Conservation (phyloP, 2,888 invertebrate species). For the Cephus runcator region DNA sequence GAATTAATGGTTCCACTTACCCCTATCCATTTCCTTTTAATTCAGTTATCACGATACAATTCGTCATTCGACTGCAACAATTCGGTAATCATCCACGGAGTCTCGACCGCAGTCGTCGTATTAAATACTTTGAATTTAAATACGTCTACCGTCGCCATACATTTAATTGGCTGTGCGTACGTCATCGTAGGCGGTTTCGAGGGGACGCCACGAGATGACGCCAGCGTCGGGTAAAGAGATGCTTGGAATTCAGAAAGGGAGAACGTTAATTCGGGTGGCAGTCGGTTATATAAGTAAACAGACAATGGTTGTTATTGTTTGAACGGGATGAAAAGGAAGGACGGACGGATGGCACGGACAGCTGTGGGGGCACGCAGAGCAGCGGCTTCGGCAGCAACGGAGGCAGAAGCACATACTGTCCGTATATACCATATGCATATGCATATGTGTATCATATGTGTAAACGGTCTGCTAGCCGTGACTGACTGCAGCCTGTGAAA, state of each 20-base stretch:
- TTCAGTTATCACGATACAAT: neutral
- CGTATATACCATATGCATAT: slow-evolving; percentile 17
- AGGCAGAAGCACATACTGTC: neutral
- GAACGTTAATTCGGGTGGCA: slow-evolving; percentile 18
- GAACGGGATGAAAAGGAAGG: slow-evolving; percentile 46
- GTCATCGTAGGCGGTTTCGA: neutral
- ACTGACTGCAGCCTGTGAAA: slow-evolving; percentile 41
- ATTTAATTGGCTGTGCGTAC: neutral
- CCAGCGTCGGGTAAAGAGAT: neutral
- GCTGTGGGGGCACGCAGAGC: slow-evolving; percentile 37
- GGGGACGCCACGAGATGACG: neutral
- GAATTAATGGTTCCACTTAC: neutral
- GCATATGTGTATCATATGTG: slow-evolving; percentile 14
- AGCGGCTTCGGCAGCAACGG: neutral
- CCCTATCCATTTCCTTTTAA: neutral
- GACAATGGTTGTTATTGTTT: slow-evolving; percentile 56
- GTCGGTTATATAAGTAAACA: slow-evolving; percentile 46
- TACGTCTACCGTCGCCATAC: neutral
- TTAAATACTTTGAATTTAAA: neutral
- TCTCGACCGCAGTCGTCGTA: neutral
- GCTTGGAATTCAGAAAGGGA: neutral
- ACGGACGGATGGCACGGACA: slow-evolving; percentile 29
- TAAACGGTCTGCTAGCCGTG: slow-evolving; percentile 33
- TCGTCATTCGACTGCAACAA: neutral
- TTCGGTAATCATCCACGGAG: neutral